Conservation (phyloP, 2,888 invertebrate species). For the Lysandra bellargus region DNA sequence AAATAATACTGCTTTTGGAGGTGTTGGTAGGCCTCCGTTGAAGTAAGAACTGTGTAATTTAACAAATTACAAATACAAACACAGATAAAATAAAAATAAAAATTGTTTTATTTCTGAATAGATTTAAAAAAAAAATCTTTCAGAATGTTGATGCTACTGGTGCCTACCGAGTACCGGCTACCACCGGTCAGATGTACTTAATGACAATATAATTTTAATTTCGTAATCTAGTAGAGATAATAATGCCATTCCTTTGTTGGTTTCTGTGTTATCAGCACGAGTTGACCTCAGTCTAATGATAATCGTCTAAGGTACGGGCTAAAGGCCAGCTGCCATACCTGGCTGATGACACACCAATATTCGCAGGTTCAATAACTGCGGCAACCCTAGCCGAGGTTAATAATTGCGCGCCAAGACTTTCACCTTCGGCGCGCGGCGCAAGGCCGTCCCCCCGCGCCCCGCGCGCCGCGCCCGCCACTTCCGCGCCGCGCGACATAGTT, state of each 20-base stretch:
- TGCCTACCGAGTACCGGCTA: too few species aligned
- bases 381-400: conserved; percentile 60
- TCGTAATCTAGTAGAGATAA: not conserved
- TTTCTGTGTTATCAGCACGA: not conserved
- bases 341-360: not conserved
- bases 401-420: conserved; percentile 76
- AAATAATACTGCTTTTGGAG: not conserved
- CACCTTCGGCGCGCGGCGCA: conserved; percentile 75
- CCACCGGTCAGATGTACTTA: too few species aligned
- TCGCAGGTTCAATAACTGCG: conserved; percentile 1
- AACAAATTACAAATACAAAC: not conserved
- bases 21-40: too few species aligned
- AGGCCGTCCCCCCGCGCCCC: conserved; percentile 72
- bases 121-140: too few species aligned
- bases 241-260: not conserved
- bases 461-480: conserved; percentile 50
- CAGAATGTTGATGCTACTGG: too few species aligned
- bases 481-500: conserved; percentile 17
- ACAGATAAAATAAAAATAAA: too few species aligned
- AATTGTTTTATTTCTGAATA: too few species aligned
- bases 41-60: not conserved
- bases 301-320: not conserved
- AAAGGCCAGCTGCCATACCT: not conserved
- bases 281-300: not conserved
- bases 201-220: not conserved